Evolutionary conservation across 2,888 invertebrate genomes (phyloP).

Genomic region (Thera obeliscata): DNA sequence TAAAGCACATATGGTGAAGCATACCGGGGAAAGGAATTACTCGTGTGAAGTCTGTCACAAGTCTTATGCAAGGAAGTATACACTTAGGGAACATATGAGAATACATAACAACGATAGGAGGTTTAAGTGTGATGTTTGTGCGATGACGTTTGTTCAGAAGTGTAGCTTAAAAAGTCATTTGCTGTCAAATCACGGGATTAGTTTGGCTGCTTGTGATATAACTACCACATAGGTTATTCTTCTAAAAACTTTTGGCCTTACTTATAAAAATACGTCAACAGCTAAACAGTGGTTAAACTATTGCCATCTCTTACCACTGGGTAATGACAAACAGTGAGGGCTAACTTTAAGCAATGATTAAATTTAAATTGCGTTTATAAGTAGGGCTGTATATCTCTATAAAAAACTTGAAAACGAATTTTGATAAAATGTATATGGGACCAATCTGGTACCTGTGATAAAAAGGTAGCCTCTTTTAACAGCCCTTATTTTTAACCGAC

Average conservation of each 20-base stretch:
- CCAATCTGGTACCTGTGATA: too few species aligned
- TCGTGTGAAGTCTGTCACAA: constrained; percentile 68
- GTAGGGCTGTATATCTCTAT: too few species aligned
- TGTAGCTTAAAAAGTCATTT: constrained; percentile 62
- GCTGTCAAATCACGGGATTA: constrained; percentile 24
- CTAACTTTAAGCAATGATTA: too few species aligned
- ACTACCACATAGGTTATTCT: not conserved
- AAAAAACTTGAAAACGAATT: too few species aligned
- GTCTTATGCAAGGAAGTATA: constrained; percentile 71
- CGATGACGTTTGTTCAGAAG: constrained; percentile 71
- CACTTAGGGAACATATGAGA: constrained; percentile 71
- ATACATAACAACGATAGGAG: constrained; percentile 76
- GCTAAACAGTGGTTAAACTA: too few species aligned
- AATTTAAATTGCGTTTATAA: too few species aligned
- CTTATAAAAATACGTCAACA: too few species aligned
- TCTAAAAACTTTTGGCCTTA: not conserved
- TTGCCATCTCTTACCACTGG: too few species aligned
- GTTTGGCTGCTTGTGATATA: constrained; percentile 21
- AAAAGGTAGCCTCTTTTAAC: too few species aligned
- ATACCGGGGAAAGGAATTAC: constrained; percentile 70
- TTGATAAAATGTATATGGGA: too few species aligned
- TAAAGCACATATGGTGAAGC: constrained; percentile 80
- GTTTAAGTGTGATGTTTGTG: constrained; percentile 72
- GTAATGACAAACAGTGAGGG: too few species aligned
- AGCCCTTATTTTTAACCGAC: too few species aligned